These are phyloP conservation scores for Bungarus multicinctus DNA, from an alignment of 2,113 vertebrate species.

Conservation along the genomic window DNA sequence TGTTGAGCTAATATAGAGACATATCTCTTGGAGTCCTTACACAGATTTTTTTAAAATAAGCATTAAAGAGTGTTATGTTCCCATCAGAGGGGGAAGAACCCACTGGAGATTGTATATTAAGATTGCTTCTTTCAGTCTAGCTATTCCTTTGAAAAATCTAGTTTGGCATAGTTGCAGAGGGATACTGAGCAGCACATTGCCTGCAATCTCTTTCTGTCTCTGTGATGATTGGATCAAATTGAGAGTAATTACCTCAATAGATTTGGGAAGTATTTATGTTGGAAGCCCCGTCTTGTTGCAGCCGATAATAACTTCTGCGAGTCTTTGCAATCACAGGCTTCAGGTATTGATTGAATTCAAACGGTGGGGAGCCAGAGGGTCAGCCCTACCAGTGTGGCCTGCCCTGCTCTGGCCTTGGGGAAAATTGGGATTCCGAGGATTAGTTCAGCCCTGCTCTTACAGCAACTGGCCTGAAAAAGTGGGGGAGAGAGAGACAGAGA, in stretches of 20 bases:
- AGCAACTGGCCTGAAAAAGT: background rate
- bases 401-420: background rate
- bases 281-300: constrained; percentile 48
- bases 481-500: background rate
- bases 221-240: constrained; percentile 11
- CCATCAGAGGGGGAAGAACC: background rate
- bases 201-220: constrained; percentile 35
- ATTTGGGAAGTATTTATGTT: constrained; percentile 39
- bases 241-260: constrained; percentile 30
- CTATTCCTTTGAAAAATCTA: constrained; percentile 33
- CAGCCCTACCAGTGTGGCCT: background rate
- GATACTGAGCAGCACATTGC: background rate
- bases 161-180: constrained; percentile 32
- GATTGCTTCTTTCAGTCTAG: background rate
- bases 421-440: background rate
- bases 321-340: constrained; percentile 35
- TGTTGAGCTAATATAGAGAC: background rate
- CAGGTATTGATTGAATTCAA: background rate
- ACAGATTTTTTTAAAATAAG: background rate
- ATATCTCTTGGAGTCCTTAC: background rate
- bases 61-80: background rate
- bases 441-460: background rate
- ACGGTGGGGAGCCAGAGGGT: background rate
- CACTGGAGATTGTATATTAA: background rate
- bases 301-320: constrained; percentile 32